Conservation (phyloP, 2,888 invertebrate species). For the Rugalucina vietnamica region DNA sequence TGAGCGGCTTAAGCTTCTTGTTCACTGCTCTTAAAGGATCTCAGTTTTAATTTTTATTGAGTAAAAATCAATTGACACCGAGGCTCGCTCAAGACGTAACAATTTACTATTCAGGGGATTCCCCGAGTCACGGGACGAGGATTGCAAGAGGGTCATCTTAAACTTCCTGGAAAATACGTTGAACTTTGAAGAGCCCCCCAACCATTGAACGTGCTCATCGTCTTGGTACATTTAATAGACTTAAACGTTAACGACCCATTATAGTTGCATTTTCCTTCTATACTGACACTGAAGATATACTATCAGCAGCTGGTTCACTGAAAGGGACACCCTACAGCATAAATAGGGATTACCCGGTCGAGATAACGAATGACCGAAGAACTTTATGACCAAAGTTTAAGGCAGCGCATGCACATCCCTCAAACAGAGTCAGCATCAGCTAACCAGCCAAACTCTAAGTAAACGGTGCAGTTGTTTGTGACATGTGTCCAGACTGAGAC, state of each 20-base stretch:
- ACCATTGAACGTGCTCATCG: neutral
- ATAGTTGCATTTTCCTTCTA: neutral
- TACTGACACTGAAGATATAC: neutral
- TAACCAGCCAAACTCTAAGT: neutral
- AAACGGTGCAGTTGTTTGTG: neutral
- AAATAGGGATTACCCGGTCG: neutral
- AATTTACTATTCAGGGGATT: constrained; percentile 1
- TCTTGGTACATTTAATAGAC: neutral
- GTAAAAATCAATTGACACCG: neutral
- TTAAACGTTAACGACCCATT: neutral
- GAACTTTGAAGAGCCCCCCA: neutral
- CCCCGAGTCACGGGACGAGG: neutral
- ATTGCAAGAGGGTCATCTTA: neutral
- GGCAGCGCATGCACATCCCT: neutral
- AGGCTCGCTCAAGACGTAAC: neutral
- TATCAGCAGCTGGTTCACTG: neutral
- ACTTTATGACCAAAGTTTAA: neutral
- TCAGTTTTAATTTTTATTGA: too few relatives aligned
- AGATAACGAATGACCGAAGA: neutral
- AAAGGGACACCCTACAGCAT: neutral
- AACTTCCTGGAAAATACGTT: neutral
- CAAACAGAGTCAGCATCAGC: neutral
- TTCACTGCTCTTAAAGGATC: too few relatives aligned
- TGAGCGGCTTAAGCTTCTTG: neutral
- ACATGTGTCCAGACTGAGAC: neutral